These are phyloP conservation scores for Eupithecia vulgata DNA, from an alignment of 2,888 invertebrate species.

Conservation along the genomic window DNA sequence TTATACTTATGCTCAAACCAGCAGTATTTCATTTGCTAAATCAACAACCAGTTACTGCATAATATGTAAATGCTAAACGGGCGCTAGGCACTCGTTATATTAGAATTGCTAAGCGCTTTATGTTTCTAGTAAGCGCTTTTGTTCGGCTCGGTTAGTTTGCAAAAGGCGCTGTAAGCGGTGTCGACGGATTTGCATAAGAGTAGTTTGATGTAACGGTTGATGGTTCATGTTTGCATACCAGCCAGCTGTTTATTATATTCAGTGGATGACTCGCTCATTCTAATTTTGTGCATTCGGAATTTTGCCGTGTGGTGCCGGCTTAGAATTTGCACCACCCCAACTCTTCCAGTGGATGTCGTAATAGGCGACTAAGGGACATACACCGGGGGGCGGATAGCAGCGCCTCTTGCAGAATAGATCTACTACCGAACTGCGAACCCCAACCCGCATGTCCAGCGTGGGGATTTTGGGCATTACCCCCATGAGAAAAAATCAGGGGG, in stretches of 20 bases:
- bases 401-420: no score
- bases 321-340: no score
- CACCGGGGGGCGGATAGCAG: no score
- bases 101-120: conserved; percentile 31
- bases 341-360: no score
- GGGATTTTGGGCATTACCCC: no score
- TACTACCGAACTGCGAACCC: no score
- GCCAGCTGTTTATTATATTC: neutral
- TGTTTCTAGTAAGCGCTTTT: conserved; percentile 30
- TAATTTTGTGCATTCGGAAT: no score
- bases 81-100: conserved; percentile 17
- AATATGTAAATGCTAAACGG: conserved; percentile 27
- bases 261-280: neutral
- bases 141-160: conserved; percentile 24
- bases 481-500: no score
- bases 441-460: no score
- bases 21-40: conserved; percentile 8
- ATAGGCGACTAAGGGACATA: no score
- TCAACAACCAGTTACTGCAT: conserved; percentile 24
- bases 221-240: conserved; percentile 4
- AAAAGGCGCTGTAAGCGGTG: conserved; percentile 1
- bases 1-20: neutral
- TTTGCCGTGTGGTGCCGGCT: no score
- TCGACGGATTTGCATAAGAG: conserved; percentile 4
- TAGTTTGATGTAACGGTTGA: neutral